These are phyloP conservation scores for Drosophila stalkeri DNA, from an alignment of 2,888 invertebrate species.

Conservation along the genomic window DNA sequence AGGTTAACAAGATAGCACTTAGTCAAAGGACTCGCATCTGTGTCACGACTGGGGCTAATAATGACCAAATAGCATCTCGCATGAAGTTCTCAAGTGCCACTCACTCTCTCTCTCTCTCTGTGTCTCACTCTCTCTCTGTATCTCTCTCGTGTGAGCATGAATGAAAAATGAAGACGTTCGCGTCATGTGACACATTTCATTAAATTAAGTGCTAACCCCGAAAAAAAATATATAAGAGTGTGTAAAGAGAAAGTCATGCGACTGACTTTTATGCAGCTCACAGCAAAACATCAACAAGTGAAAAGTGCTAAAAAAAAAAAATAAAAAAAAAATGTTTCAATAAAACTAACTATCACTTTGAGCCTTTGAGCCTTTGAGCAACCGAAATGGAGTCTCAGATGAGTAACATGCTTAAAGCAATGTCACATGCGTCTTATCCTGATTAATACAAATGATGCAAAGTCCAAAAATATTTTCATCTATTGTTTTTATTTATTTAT, in stretches of 20 bases:
- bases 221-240: background rate
- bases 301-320: background rate
- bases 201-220: constrained; percentile 8
- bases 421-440: background rate
- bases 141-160: background rate
- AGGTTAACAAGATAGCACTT: constrained; percentile 53
- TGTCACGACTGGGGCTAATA: constrained; percentile 49
- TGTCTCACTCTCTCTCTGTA: constrained; percentile 9
- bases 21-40: constrained; percentile 42
- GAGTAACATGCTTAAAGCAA: background rate
- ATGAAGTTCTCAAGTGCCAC: constrained; percentile 24
- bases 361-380: background rate
- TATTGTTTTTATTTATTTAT: too few species aligned
- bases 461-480: background rate
- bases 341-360: background rate
- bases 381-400: background rate
- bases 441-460: background rate
- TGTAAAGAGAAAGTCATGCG: background rate
- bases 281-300: background rate
- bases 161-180: constrained; percentile 9
- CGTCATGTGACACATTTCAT: constrained; percentile 23
- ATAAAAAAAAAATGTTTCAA: background rate
- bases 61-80: constrained; percentile 35
- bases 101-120: background rate
- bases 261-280: background rate